Evolutionary conservation across 2,113 vertebrate genomes (phyloP), one percentile per base, ranked within the genome.

Genomic region (Hymenochirus boettgeri): DNA sequence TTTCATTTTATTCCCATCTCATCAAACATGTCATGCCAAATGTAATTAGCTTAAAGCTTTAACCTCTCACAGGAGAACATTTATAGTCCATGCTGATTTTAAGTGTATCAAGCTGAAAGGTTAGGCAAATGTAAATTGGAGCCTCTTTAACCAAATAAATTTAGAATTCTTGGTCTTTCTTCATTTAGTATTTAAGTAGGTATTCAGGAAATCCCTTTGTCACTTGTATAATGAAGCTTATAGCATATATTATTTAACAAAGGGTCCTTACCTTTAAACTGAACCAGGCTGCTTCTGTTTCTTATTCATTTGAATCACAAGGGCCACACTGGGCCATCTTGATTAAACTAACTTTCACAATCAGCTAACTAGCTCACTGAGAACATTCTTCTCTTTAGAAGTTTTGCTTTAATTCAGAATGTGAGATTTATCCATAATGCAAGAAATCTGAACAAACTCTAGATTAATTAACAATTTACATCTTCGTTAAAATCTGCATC

Each of bases 21-120:
- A 85, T 89, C 86, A 84, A 85, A 85, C 83, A 81, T 86, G 79
- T 82, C 84, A 85, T 73, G 81, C 80, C 73, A 78, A 83, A 77
- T 78, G 82, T 90, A 92, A 89, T 90, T 88, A 93, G 83, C 86
- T 88, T 64, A 74, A 83, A 76, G 72, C 83, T 84, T 90, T 87
- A 87, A 86, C 71, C 45, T 57, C 69, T 73, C 75, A 35, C 7
- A 55, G 78, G 82, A 80, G 87, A 82, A 83, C 72, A 70, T 84
- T 85, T 82, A 85, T 88, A 86, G 77, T 87, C 76, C 82, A 78
- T 80, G 89, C 79, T 75, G 76, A 78, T 82, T 85, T 86, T 75
- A 74, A 71, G 66, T 79, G 72, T 79, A 77, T 80, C 75, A 75
- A 79, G 86, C 74, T 80, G 75, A 81, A 82, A 88, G 77, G 76